Conservation (phyloP, 2,113 vertebrate species). For the Brachyhypopomus occidentalis region DNA sequence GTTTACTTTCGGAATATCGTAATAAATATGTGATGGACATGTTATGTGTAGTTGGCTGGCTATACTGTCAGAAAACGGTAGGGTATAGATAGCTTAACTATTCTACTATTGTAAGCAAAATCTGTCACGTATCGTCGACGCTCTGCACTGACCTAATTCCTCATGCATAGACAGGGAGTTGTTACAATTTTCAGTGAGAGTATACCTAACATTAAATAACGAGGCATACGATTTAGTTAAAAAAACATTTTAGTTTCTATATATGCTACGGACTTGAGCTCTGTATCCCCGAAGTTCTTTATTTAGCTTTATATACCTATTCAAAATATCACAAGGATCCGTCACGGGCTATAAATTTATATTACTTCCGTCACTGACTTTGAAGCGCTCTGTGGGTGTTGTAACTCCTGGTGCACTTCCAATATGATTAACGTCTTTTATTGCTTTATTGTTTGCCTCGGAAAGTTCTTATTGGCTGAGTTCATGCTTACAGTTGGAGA, state of each 20-base stretch:
- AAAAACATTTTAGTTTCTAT: too few relatives aligned
- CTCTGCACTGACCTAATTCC: background rate
- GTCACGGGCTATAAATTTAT: background rate
- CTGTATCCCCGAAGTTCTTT: too few relatives aligned
- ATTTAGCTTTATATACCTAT: background rate
- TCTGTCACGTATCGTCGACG: constrained; percentile 8
- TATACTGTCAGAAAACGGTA: too few relatives aligned
- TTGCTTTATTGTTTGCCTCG: background rate
- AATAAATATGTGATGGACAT: too few relatives aligned
- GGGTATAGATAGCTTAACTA: too few relatives aligned
- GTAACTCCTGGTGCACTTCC: background rate
- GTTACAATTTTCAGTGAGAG: background rate
- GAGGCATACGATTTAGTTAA: background rate
- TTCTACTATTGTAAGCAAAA: background rate
- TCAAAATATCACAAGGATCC: constrained; percentile 7
- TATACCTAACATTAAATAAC: background rate
- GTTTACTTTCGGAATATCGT: too few relatives aligned
- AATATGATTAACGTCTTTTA: background rate
- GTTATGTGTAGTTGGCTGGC: too few relatives aligned
- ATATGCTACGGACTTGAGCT: too few relatives aligned
- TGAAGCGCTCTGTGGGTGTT: background rate
- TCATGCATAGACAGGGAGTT: background rate
- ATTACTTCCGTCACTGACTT: background rate
- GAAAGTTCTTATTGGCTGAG: background rate
- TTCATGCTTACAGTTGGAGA: background rate